These are phyloP conservation scores for Henricia sp. DNA, from an alignment of 53 echinoderm and acorn worm genomes.

Conservation along the genomic window DNA sequence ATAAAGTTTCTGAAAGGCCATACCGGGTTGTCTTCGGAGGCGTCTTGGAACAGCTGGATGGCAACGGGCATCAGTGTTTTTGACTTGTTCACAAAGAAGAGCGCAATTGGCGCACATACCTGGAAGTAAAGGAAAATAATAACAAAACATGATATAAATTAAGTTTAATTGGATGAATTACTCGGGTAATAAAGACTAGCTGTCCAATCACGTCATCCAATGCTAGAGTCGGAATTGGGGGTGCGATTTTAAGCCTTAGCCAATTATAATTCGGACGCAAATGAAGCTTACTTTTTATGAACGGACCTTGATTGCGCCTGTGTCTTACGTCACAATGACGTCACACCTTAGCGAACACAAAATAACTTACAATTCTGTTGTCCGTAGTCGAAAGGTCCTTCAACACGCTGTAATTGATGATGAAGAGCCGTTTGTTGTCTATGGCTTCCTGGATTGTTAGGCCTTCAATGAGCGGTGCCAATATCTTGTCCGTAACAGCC, in stretches of 20 bases:
- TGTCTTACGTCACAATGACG: too few relatives aligned
- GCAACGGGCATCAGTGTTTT: conserved; percentile 78
- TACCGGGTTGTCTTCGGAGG: conserved; percentile 78
- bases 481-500: conserved; percentile 71
- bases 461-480: conserved; percentile 68
- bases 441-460: conserved; percentile 74
- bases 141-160: too few relatives aligned
- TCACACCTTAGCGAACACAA: too few relatives aligned
- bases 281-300: too few relatives aligned
- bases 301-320: too few relatives aligned
- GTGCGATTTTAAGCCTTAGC: too few relatives aligned
- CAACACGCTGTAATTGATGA: conserved; percentile 70
- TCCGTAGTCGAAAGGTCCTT: conserved; percentile 69
- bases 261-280: too few relatives aligned
- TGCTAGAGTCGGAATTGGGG: too few relatives aligned
- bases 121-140: neutral
- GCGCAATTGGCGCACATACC: conserved; percentile 74
- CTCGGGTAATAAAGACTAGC: too few relatives aligned
- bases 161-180: neutral
- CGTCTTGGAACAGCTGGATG: conserved; percentile 86
- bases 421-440: conserved; percentile 66
- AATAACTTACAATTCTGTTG: conserved; percentile 38
- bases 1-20: neutral
- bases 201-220: too few relatives aligned
- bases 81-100: conserved; percentile 81